Evolutionary conservation across 2,888 invertebrate genomes (phyloP).

Genomic region (Lasioglossum figueresi): DNA sequence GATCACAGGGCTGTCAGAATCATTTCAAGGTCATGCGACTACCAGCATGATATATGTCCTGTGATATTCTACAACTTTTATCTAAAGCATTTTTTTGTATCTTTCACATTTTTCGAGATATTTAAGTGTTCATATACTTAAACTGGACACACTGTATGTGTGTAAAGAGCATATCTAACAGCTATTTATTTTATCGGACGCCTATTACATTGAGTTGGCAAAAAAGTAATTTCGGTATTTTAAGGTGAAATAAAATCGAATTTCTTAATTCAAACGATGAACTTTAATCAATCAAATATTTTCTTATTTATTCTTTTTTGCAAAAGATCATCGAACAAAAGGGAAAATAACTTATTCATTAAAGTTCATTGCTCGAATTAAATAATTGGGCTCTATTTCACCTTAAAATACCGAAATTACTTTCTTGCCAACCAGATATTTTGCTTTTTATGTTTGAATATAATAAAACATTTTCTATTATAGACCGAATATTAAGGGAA

Average conservation of each 20-base stretch:
- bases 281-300: too few relatives aligned
- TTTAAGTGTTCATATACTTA: not conserved
- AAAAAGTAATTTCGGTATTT: too few relatives aligned
- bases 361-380: too few relatives aligned
- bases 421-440: not conserved
- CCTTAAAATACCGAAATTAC: too few relatives aligned
- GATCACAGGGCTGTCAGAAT: not conserved
- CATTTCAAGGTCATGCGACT: not conserved
- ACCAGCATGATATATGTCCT: not conserved
- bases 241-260: too few relatives aligned
- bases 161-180: not conserved
- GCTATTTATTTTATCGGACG: too few relatives aligned
- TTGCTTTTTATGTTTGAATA: not conserved
- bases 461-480: slow-evolving; percentile 43
- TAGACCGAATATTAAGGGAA: slow-evolving; percentile 89
- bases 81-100: not conserved
- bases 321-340: too few relatives aligned
- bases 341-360: too few relatives aligned
- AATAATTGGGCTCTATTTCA: too few relatives aligned
- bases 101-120: not conserved
- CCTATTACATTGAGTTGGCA: too few relatives aligned
- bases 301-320: too few relatives aligned
- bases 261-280: too few relatives aligned
- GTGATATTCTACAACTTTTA: not conserved
- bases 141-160: not conserved